phyloP scores from a whole-genome alignment of 2,888 invertebrate genomes.

The Drosophila barbarae region DNA sequence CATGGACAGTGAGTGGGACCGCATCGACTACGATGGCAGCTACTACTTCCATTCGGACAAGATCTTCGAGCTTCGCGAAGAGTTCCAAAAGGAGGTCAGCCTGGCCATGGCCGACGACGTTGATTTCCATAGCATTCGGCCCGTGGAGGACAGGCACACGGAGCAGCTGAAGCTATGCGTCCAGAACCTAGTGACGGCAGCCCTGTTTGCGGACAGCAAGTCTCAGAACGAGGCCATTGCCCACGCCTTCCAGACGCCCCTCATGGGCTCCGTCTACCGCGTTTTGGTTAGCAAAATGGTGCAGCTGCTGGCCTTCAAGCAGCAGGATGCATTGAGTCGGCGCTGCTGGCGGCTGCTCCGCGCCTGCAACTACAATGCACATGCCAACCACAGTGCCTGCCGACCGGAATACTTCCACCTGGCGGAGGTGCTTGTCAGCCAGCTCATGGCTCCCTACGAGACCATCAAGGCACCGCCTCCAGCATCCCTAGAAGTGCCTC shows the following conservation, averaged over 20 bases:
- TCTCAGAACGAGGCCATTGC: conserved; percentile 62
- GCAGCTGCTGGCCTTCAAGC: conserved; percentile 77
- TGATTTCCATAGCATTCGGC: conserved; percentile 71
- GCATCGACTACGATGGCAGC: conserved; percentile 78
- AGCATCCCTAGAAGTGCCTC: conserved; percentile 16
- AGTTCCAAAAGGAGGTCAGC: conserved; percentile 75
- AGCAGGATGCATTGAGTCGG: conserved; percentile 69
- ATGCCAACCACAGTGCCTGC: conserved; percentile 71
- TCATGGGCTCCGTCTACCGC: conserved; percentile 77
- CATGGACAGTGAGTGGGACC: conserved; percentile 78
- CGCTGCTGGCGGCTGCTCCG: conserved; percentile 77
- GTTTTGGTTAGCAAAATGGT: conserved; percentile 76
- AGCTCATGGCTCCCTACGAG: conserved; percentile 77
- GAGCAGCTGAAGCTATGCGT: conserved; percentile 72
- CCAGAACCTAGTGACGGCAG: conserved; percentile 72
- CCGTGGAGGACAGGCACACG: conserved; percentile 71
- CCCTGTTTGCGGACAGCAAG: conserved; percentile 69
- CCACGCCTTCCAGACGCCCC: conserved; percentile 70
- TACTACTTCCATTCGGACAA: conserved; percentile 78
- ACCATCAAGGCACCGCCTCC: conserved; percentile 61
- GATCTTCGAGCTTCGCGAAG: conserved; percentile 77
- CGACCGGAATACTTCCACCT: conserved; percentile 77
- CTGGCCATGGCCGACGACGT: conserved; percentile 61
- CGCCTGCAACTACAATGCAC: conserved; percentile 75
- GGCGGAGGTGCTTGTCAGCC: conserved; percentile 77